phyloP scores from a whole-genome alignment of 2,797 vertebrate species.

The Iguana delicatissima region DNA sequence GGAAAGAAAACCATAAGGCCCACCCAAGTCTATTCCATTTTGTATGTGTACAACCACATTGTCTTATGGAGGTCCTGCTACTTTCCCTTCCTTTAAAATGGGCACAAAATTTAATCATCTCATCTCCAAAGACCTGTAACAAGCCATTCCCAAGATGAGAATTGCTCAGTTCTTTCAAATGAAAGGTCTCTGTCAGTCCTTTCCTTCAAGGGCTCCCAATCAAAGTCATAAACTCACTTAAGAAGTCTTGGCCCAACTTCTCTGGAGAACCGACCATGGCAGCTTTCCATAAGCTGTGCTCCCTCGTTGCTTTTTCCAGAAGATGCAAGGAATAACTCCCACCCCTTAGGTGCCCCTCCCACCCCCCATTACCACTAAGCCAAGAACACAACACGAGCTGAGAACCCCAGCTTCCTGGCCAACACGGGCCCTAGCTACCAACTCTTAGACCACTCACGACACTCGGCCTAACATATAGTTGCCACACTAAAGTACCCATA shows the following conservation, averaged over 20 bases:
- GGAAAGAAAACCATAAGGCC: neutral
- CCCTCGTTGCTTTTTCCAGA: constrained; percentile 42
- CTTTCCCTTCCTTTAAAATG: neutral
- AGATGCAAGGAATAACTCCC: constrained; percentile 67
- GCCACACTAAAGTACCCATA: constrained; percentile 72
- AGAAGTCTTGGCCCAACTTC: neutral
- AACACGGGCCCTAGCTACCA: constrained; percentile 73
- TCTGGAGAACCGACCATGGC: neutral
- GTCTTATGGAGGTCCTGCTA: neutral
- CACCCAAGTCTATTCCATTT: accelerated
- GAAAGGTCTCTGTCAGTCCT: neutral
- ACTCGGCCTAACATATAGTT: constrained; percentile 71
- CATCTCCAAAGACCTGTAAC: neutral
- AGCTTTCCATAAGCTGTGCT: neutral
- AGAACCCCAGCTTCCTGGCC: constrained; percentile 46
- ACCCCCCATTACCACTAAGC: constrained; percentile 58
- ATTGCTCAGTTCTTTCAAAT: too few species aligned
- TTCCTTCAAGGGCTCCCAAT: neutral
- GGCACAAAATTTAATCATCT: neutral
- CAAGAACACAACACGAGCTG: constrained; percentile 55
- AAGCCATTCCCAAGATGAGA: neutral
- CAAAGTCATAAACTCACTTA: neutral
- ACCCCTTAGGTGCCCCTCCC: constrained; percentile 59
- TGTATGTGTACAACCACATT: neutral
- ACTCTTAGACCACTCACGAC: constrained; percentile 73